Conservation (phyloP, 2,888 invertebrate species). For the Neoascia interrupta region DNA sequence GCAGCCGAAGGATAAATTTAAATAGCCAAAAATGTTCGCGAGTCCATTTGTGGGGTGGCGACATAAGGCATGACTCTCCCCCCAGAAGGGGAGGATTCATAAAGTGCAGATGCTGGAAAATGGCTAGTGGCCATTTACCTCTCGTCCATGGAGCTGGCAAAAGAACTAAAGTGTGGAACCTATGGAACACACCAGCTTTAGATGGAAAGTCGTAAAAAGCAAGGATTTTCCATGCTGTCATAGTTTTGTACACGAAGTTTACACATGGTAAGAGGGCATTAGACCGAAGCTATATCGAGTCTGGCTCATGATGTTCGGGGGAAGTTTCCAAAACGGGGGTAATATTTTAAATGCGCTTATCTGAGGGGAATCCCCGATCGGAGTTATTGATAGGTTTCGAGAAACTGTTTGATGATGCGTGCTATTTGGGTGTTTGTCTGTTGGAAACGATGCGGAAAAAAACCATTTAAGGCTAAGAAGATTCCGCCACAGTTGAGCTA, state of each 20-base stretch:
- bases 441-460: no score
- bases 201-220: constrained; percentile 54
- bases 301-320: constrained; percentile 10
- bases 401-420: not conserved
- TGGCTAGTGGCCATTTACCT: constrained; percentile 68
- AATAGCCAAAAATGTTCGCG: constrained; percentile 69
- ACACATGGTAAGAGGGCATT: constrained; percentile 63
- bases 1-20: constrained; percentile 50
- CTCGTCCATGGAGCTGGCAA: constrained; percentile 32
- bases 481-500: no score
- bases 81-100: constrained; percentile 36
- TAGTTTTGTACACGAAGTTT: constrained; percentile 64
- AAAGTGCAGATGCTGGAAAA: constrained; percentile 68
- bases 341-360: constrained; percentile 67
- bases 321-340: constrained; percentile 39
- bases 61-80: not conserved
- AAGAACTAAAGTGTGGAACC: constrained; percentile 32
- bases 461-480: no score
- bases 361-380: constrained; percentile 40
- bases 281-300: constrained; percentile 51
- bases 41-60: constrained; percentile 54
- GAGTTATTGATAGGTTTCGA: constrained; percentile 42
- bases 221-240: constrained; percentile 64
- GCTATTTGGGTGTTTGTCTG: no score
- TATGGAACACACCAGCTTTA: constrained; percentile 37